A percentile compares a stretch with the other conserved stretches of the same genome.
These are phyloP conservation scores for Cantharis lateralis DNA, from an alignment of 2,888 invertebrate genomes.

Conservation along the genomic window DNA sequence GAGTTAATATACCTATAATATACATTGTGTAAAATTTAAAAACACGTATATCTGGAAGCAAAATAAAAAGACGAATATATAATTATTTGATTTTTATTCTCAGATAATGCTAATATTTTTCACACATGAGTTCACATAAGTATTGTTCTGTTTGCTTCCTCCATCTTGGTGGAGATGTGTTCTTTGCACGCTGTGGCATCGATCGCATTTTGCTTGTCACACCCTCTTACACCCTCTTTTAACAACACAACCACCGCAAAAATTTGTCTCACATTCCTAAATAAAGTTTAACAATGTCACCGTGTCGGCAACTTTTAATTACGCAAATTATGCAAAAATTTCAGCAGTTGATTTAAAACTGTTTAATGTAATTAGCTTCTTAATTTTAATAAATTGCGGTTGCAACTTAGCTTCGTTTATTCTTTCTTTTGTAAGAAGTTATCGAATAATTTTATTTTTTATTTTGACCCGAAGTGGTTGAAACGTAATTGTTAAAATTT, in stretches of 20 bases:
- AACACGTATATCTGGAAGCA: neutral
- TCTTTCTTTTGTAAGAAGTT: neutral
- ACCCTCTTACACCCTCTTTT: conserved; percentile 34
- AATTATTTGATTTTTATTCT: conserved; percentile 27
- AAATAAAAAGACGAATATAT: neutral
- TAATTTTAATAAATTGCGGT: neutral
- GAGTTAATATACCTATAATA: too few species aligned
- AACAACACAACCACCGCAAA: conserved; percentile 36
- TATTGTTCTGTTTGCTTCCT: conserved; percentile 54
- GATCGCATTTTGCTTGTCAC: conserved; percentile 40
- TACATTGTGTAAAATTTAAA: neutral
- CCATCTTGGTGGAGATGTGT: conserved; percentile 53
- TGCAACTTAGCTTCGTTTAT: neutral
- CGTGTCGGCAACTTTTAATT: conserved; percentile 43
- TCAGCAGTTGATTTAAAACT: neutral
- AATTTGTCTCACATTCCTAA: conserved; percentile 35
- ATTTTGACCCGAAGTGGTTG: neutral
- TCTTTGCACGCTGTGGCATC: conserved; percentile 49
- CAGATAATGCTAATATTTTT: conserved; percentile 42
- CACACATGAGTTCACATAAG: conserved; percentile 53
- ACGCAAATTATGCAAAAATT: conserved; percentile 29
- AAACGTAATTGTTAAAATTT: neutral
- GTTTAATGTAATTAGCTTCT: neutral
- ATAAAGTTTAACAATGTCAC: conserved; percentile 39
- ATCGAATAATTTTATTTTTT: neutral